Evolutionary conservation across 2,113 vertebrate species (phyloP).

Genomic region (Corydoras sp.): DNA sequence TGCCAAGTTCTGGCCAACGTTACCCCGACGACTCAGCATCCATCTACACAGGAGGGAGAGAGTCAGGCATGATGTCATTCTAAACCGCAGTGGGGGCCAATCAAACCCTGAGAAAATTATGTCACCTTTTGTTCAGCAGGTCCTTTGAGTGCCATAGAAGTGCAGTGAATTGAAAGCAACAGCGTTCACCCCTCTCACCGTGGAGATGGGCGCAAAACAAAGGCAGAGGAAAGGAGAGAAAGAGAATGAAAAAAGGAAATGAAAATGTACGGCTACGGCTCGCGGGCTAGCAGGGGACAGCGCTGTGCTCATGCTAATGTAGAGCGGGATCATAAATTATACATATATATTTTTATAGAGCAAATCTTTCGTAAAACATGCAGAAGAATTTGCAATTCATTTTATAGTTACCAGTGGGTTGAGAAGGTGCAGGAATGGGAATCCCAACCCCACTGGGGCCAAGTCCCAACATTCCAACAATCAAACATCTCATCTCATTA

Average conservation of each 20-base stretch:
- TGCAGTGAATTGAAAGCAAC: constrained; percentile 75
- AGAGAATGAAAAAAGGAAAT: constrained; percentile 26
- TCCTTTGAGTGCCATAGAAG: constrained; percentile 82
- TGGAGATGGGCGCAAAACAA: constrained; percentile 41
- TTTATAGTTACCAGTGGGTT: too few relatives aligned
- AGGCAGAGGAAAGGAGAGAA: constrained; percentile 10
- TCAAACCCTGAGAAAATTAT: constrained; percentile 73
- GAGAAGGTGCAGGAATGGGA: too few relatives aligned
- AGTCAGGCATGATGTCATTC: constrained; percentile 72
- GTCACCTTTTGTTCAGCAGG: constrained; percentile 76
- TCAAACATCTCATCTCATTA: too few relatives aligned
- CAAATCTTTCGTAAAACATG: too few relatives aligned
- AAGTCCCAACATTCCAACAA: too few relatives aligned
- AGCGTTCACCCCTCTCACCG: constrained; percentile 54
- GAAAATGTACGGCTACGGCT: constrained; percentile 41
- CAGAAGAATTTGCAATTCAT: too few relatives aligned
- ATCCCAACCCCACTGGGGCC: too few relatives aligned
- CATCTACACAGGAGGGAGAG: constrained; percentile 51
- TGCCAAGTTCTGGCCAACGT: constrained; percentile 73
- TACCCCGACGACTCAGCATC: constrained; percentile 74
- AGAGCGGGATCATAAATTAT: constrained; percentile 67
- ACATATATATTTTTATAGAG: too few relatives aligned
- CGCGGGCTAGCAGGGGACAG: constrained; percentile 47
- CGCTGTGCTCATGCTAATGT: constrained; percentile 72
- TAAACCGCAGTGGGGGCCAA: constrained; percentile 68